Conservation (phyloP, 2,113 vertebrate genomes). For the Lasiurus cinereus region DNA sequence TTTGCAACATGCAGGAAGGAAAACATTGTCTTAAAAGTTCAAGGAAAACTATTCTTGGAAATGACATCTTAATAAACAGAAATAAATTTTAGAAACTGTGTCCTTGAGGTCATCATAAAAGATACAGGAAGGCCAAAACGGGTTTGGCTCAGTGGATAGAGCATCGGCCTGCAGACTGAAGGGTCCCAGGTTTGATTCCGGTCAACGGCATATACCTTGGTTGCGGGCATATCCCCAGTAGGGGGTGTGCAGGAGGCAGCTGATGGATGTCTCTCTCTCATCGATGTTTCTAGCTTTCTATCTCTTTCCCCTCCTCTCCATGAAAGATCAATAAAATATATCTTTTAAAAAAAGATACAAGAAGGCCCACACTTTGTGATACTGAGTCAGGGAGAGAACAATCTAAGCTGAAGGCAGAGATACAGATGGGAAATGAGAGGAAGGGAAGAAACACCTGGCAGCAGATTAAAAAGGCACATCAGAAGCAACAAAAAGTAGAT, state of each 20-base stretch:
- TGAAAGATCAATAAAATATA: too few species aligned
- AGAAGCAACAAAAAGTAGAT: background rate
- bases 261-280: too few species aligned
- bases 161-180: too few species aligned
- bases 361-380: background rate
- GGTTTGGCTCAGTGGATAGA: too few species aligned
- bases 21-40: background rate
- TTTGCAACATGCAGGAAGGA: background rate
- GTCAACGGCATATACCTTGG: too few species aligned
- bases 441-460: background rate
- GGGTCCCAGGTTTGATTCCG: too few species aligned
- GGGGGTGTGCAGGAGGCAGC: too few species aligned
- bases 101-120: background rate
- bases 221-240: too few species aligned
- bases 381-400: background rate
- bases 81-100: background rate
- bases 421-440: background rate
- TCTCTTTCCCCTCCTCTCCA: too few species aligned
- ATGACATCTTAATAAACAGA: background rate
- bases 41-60: background rate
- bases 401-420: background rate
- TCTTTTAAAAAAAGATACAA: background rate
- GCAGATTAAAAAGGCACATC: background rate
- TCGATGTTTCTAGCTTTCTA: too few species aligned
- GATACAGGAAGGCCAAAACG: background rate